phyloP scores from a whole-genome alignment of 2,797 vertebrate species.

The Sebastes cheni region DNA sequence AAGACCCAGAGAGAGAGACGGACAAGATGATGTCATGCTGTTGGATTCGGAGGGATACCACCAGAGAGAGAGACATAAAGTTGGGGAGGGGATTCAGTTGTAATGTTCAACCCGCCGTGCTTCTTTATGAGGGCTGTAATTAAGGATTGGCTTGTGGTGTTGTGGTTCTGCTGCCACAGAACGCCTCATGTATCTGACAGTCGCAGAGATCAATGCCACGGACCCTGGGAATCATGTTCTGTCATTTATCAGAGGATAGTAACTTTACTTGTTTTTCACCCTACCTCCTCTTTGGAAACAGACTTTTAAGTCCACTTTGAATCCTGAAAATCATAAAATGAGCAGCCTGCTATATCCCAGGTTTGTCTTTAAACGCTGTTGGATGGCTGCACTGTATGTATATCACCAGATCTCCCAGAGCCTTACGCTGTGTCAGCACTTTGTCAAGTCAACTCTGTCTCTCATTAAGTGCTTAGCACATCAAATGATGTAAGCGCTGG shows the following conservation, averaged over 20 bases:
- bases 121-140: constrained; percentile 71
- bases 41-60: constrained; percentile 65
- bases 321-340: constrained; percentile 9
- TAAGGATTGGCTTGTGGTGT: constrained; percentile 68
- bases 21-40: constrained; percentile 71
- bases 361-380: constrained; percentile 37
- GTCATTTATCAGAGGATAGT: constrained; percentile 55
- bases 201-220: constrained; percentile 57
- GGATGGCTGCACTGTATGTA: constrained; percentile 23
- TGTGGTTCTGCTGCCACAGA: constrained; percentile 64
- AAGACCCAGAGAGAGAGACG: constrained; percentile 49
- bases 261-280: constrained; percentile 35
- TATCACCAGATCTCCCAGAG: constrained; percentile 47
- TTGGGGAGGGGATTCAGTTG: constrained; percentile 56
- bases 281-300: constrained; percentile 19
- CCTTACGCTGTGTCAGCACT: constrained; percentile 51
- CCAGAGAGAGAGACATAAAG: constrained; percentile 52
- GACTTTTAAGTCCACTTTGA: constrained; percentile 9
- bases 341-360: constrained; percentile 23
- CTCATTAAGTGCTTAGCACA: constrained; percentile 59
- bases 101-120: constrained; percentile 54
- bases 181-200: constrained; percentile 67
- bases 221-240: constrained; percentile 53
- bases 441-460: constrained; percentile 57
- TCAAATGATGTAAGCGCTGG: constrained; percentile 63